phyloP scores from a whole-genome alignment of 2,113 vertebrate genomes.

The Lophochroa leadbeateri region DNA sequence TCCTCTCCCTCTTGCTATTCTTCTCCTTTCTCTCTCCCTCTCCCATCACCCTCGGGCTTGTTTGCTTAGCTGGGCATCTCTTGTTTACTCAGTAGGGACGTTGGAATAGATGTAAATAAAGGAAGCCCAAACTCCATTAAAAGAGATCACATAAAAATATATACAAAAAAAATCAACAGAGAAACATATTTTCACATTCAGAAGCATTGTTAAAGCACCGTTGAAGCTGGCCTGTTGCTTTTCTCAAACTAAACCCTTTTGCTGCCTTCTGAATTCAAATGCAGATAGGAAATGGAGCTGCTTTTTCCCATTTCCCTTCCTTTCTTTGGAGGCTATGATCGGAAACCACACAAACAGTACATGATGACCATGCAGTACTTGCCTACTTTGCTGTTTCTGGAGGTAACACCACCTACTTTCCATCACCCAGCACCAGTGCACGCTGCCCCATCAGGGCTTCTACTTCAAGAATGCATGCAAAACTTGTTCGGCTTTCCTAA shows the following conservation, averaged over 20 bases:
- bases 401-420: not conserved
- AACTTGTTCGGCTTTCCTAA: not conserved
- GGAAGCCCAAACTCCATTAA: slow-evolving; percentile 17
- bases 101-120: slow-evolving; percentile 55
- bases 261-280: not conserved
- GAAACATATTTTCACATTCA: not conserved
- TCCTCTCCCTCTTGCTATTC: slow-evolving; percentile 50
- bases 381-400: not conserved
- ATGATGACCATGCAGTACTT: not conserved
- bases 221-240: not conserved
- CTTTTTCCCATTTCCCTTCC: not conserved
- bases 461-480: not conserved
- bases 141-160: not conserved
- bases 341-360: not conserved
- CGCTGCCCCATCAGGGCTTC: not conserved
- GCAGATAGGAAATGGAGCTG: not conserved
- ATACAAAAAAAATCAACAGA: not conserved
- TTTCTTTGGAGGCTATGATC: not conserved
- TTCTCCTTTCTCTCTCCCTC: slow-evolving; percentile 60
- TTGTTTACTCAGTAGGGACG: slow-evolving; percentile 55
- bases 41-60: slow-evolving; percentile 54
- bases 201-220: not conserved
- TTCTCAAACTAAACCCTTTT: not conserved
- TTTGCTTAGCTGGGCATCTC: slow-evolving; percentile 63
- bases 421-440: not conserved